Percentiles rank a stretch among this genome's conserved stretches.
phyloP scores from a whole-genome alignment of 1,140 invertebrate genomes.

The Hyles vespertilio region DNA sequence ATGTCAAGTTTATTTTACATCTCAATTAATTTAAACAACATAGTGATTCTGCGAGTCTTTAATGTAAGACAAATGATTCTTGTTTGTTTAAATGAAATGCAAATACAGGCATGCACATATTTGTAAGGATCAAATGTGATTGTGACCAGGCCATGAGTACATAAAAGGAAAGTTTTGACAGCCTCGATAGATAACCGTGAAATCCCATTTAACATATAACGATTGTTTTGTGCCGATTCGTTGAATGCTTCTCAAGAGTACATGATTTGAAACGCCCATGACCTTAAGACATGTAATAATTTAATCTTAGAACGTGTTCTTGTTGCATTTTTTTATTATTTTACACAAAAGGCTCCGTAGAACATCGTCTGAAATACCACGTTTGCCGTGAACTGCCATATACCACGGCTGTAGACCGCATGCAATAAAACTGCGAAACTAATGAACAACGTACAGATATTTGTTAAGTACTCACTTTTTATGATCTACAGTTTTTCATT shows the following conservation, averaged over 20 bases:
- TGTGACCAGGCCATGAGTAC: slow-evolving; percentile 11
- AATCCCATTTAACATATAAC: slow-evolving; percentile 44
- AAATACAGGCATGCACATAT: not conserved
- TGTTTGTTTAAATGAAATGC: not conserved
- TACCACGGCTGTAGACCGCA: too few relatives aligned
- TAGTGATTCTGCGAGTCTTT: too few relatives aligned
- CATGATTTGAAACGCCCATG: slow-evolving; percentile 15
- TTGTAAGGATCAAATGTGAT: slow-evolving; percentile 8
- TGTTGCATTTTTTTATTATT: not conserved
- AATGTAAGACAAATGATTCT: not conserved
- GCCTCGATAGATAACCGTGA: slow-evolving; percentile 41
- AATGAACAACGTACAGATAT: too few relatives aligned
- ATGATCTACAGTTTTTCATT: too few relatives aligned
- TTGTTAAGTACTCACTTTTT: too few relatives aligned
- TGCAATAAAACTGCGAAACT: too few relatives aligned
- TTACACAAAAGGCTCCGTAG: too few relatives aligned
- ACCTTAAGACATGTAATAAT: slow-evolving; percentile 17
- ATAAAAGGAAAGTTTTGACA: slow-evolving; percentile 41
- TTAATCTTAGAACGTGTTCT: slow-evolving; percentile 15
- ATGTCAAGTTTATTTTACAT: too few relatives aligned
- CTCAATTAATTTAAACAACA: too few relatives aligned
- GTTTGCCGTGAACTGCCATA: too few relatives aligned
- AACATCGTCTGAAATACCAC: too few relatives aligned
- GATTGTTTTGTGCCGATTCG: slow-evolving; percentile 39
- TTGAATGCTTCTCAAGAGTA: slow-evolving; percentile 17